Evolutionary conservation across 2,797 vertebrate species (phyloP), one percentile per base, ranked within the genome.

Genomic region (Aeoliscus strigatus): DNA sequence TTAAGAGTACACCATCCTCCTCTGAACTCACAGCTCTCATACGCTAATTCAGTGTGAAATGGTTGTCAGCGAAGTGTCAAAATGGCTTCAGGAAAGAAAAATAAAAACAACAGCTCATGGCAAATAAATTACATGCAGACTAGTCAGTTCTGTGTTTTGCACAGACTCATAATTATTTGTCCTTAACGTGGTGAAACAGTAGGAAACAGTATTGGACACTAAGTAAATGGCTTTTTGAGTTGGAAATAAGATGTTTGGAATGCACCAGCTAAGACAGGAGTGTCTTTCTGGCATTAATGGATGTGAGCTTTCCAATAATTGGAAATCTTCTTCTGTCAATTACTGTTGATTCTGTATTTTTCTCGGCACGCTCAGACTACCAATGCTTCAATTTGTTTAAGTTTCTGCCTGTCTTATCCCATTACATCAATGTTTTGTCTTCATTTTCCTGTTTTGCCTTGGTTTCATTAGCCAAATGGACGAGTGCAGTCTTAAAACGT

Each of bases 221-320:
- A 53, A 69, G 73, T 75, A 68, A 77, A 75, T 69, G 51, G 58
- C 55, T 79, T 80, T 79, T 48, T 66, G 58, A 77, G 74, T 80
- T 60, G 37, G 55, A 61, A 62, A 87, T 79, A 32, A 80, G 74
- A 75, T 66, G 64, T 60, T 85, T 83, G 63, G 74, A 77, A 83
- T 78, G 63, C 74, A 70, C 18, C 43, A 57, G 48, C 49, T 42
- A 57, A 40, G 58, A 51, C 66, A 46, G 63, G 55, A 69, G 53
- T 72, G 54, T 61, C 45, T 69, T 56, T 68, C 63, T 66, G 65
- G 71, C 55, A 73, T 80, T 80, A 85, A 81, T 81, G 52, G 63
- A 69, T 66, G 66, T 82, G 73, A 79, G 70, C 66, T 46, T 50
- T 79, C 51, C 65, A 64, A 77, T 83, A 72, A 80, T 78, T 78